Evolutionary conservation across 2,113 vertebrate genomes (phyloP).

Genomic region (Scomber colias): DNA sequence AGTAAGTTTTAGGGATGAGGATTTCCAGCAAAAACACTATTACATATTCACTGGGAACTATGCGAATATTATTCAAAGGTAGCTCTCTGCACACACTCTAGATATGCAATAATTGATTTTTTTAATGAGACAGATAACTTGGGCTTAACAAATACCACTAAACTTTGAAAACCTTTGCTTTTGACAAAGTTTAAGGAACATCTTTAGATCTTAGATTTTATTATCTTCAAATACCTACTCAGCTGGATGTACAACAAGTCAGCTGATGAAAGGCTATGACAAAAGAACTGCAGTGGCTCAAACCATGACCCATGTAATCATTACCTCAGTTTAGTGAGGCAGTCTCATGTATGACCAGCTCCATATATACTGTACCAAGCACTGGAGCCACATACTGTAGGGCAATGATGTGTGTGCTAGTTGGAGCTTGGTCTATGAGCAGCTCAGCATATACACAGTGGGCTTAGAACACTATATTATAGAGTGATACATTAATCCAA

Average conservation of each 20-base stretch:
- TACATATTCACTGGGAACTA: too few relatives aligned
- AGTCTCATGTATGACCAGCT: background rate
- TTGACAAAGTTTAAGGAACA: too few relatives aligned
- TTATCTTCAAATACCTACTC: too few relatives aligned
- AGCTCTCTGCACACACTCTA: too few relatives aligned
- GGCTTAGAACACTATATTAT: background rate
- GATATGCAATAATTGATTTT: too few relatives aligned
- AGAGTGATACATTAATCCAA: background rate
- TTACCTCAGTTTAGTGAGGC: constrained; percentile 5
- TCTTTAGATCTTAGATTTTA: too few relatives aligned
- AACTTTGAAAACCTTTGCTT: too few relatives aligned
- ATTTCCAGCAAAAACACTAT: too few relatives aligned
- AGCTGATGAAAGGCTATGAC: background rate
- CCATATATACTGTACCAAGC: constrained; percentile 51
- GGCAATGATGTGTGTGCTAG: constrained; percentile 22
- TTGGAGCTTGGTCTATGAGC: constrained; percentile 19
- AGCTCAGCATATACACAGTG: background rate
- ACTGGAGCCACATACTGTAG: background rate
- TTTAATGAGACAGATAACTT: too few relatives aligned
- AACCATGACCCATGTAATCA: constrained; percentile 29
- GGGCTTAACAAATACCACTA: too few relatives aligned
- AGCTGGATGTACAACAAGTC: background rate
- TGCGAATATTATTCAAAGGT: too few relatives aligned
- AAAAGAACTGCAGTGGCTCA: background rate
- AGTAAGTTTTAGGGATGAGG: too few relatives aligned